phyloP scores from a whole-genome alignment of 2,113 vertebrate species.

The Camelus dromedarius region DNA sequence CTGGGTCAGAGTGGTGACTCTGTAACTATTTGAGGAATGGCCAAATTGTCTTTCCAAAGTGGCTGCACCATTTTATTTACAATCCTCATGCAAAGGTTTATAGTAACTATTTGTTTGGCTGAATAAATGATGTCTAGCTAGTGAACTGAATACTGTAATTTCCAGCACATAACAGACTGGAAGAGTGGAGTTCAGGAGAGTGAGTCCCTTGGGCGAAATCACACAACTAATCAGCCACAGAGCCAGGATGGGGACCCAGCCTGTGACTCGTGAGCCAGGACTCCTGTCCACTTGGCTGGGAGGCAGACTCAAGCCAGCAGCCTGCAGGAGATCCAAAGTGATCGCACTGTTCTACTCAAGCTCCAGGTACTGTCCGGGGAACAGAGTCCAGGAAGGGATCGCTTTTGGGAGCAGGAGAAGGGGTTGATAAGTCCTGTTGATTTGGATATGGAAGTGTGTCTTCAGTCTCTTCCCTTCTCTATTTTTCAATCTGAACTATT shows the following conservation, averaged over 20 bases:
- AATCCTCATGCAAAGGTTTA: neutral
- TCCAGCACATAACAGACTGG: neutral
- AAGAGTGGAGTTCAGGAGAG: neutral
- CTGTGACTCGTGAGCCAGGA: neutral
- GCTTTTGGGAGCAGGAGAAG: no score
- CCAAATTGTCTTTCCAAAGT: neutral
- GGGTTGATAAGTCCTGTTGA: neutral
- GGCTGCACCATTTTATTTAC: neutral
- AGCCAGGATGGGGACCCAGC: neutral
- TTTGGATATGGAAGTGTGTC: neutral
- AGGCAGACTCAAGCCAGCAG: neutral
- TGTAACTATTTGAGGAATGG: neutral
- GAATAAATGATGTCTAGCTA: neutral
- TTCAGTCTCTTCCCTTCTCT: neutral
- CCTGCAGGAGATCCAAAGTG: rapidly evolving
- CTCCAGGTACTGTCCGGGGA: neutral
- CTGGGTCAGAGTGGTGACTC: neutral
- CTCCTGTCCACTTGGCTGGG: neutral
- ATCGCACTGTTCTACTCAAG: neutral
- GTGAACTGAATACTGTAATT: neutral
- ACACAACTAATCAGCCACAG: neutral
- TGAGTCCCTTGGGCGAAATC: neutral
- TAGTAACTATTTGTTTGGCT: neutral
- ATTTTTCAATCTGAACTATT: neutral
- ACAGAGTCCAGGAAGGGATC: neutral